Evolutionary conservation across 2,888 invertebrate species (phyloP), one percentile per base, ranked within the genome.

Genomic region (Gisinianus flammeolus): DNA sequence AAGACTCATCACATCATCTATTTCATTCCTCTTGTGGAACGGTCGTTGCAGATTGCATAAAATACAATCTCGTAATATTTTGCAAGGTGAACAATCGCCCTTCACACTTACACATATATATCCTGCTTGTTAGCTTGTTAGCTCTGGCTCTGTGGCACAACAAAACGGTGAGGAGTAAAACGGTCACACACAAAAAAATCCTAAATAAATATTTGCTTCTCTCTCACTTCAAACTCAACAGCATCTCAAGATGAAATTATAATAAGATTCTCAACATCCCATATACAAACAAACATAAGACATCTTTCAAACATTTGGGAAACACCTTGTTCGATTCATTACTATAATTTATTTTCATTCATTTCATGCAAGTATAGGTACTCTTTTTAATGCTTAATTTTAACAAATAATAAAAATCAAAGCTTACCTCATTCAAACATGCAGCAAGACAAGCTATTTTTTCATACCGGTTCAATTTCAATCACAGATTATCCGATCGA

Each of bases 351-450:
- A n/a, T n/a, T n/a, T n/a, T 56, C 56, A n/a, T 3, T 56, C 56
- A 56, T 3, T 67, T 67, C 16, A 56, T 44, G 16, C 56, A 56
- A 6, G 56, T 56, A 56, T 22, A 22, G 56, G 64, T 26, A 26
- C 64, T 8, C 26, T 44, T 4, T 44, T 44, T 44, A 35, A 35
- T 44, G 2, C 6, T 44, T 44, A 44, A 44, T 44, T 16, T 19
- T 44, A 6, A 12, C 19, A 19, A 44, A 44, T 44, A 44, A 16
- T 44, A 5, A 35, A 35, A 35, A 8, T 35, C 44, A 44, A 44
- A 44, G 24, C 35, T 86, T 88, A 93, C 93, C 91, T 97, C 96
- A 87, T 96, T 96, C 75, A 96, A 89, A 87, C 96, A 97, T 58
- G 96, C 94, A 31, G 96, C 94, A 33, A 96, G 89, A 86, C 96